Percentiles rank a stretch among this genome's conserved stretches.
Conservation (phyloP, 2,113 vertebrate genomes). For the Sterrhoptilus dennistouni region DNA sequence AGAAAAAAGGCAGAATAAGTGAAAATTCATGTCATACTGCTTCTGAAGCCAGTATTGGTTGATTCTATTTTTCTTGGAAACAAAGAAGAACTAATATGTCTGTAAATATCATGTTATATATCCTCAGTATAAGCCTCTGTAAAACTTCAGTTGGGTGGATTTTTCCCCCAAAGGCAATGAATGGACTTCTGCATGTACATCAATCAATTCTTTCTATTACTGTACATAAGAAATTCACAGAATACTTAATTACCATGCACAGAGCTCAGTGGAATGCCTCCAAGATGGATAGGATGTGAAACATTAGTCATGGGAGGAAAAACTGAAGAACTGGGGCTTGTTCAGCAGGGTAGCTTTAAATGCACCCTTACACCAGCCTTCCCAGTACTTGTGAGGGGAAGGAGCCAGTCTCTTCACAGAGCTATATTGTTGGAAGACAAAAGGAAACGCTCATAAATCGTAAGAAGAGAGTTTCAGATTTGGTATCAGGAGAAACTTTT, state of each 20-base stretch:
- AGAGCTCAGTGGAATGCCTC: background rate
- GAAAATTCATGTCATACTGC: background rate
- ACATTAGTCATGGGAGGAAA: background rate
- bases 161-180: rapidly evolving
- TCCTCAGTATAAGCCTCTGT: background rate
- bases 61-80: background rate
- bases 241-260: background rate
- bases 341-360: background rate
- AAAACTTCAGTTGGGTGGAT: background rate
- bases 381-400: background rate
- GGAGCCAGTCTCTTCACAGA: background rate
- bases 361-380: background rate
- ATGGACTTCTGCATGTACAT: background rate
- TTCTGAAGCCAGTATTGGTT: background rate
- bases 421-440: background rate
- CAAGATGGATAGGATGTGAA: background rate
- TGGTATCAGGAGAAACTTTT: background rate
- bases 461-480: background rate
- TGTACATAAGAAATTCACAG: background rate
- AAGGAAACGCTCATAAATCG: background rate
- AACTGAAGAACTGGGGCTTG: background rate
- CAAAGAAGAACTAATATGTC: background rate
- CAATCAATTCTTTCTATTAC: background rate
- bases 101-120: background rate
- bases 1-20: background rate